Conservation (phyloP, 1,140 invertebrate genomes). For the Carcinoscorpius rotundicauda region DNA sequence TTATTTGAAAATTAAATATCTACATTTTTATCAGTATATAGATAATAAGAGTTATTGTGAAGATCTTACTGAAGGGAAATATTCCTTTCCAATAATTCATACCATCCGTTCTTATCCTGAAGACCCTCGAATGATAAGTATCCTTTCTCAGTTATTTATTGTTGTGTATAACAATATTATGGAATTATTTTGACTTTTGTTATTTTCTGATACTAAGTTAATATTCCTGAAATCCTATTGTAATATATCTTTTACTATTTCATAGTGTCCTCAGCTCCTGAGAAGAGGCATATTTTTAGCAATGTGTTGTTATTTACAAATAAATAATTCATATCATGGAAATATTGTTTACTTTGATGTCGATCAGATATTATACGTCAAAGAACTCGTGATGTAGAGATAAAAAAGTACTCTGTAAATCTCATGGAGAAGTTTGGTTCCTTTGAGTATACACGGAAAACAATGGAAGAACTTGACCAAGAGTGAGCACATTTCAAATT, state of each 20-base stretch:
- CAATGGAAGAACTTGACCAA: conserved; percentile 54
- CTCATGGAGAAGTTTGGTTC: conserved; percentile 75
- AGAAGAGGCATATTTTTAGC: too few species aligned
- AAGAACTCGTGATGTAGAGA: conserved; percentile 71
- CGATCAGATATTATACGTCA: conserved; percentile 40
- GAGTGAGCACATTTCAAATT: background rate
- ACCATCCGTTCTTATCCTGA: conserved; percentile 63
- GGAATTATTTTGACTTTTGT: too few species aligned
- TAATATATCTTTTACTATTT: too few species aligned
- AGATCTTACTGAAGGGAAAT: conserved; percentile 95
- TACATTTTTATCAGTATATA: conserved; percentile 43
- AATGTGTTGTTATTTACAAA: too few species aligned
- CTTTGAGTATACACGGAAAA: conserved; percentile 69
- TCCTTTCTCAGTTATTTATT: conserved; percentile 39
- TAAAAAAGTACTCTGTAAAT: conserved; percentile 84
- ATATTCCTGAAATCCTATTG: too few species aligned
- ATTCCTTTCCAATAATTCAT: conserved; percentile 93
- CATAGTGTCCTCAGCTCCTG: too few species aligned
- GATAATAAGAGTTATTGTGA: conserved; percentile 94
- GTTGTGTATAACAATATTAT: too few species aligned
- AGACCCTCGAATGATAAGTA: conserved; percentile 83
- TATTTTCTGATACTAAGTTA: too few species aligned
- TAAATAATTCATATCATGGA: too few species aligned
- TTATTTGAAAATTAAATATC: too few species aligned
- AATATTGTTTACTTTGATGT: too few species aligned